A percentile compares a stretch with the other conserved stretches of the same genome.
Evolutionary conservation across 2,797 vertebrate genomes (phyloP).

Genomic region (Mormyrus hasselquistii): DNA sequence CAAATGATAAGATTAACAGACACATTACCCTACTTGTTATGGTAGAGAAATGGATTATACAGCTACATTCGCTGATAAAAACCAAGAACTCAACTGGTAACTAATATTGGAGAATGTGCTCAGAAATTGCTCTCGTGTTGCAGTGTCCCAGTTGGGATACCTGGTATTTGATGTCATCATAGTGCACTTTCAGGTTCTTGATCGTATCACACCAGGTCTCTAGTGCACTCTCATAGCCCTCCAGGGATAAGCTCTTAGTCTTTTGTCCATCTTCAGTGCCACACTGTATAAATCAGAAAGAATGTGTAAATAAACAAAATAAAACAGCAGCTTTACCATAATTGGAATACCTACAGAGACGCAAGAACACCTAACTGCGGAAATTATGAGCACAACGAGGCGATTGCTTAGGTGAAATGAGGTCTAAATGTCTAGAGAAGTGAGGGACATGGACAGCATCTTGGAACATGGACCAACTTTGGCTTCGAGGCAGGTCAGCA

Average conservation of each 20-base stretch:
- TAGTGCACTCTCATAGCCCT: constrained; percentile 36
- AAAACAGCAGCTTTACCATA: neutral
- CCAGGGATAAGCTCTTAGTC: constrained; percentile 48
- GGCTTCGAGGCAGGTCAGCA: constrained; percentile 56
- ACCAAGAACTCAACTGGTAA: neutral
- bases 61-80: neutral
- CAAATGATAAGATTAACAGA: neutral
- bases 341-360: neutral
- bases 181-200: constrained; percentile 45
- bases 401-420: neutral
- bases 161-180: constrained; percentile 52
- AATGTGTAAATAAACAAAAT: neutral
- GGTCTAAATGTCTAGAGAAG: neutral
- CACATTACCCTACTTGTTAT: neutral
- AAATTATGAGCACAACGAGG: neutral
- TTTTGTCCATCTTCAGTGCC: constrained; percentile 53
- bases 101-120: neutral
- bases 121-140: neutral
- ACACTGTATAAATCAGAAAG: neutral
- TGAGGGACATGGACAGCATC: neutral
- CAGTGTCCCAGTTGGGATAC: constrained; percentile 28
- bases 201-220: constrained; percentile 40
- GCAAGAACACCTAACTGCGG: neutral
- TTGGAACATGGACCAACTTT: constrained; percentile 50
- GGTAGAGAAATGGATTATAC: neutral